Conservation (phyloP, 2,797 vertebrate species). For the Amphiprion clarkii region DNA sequence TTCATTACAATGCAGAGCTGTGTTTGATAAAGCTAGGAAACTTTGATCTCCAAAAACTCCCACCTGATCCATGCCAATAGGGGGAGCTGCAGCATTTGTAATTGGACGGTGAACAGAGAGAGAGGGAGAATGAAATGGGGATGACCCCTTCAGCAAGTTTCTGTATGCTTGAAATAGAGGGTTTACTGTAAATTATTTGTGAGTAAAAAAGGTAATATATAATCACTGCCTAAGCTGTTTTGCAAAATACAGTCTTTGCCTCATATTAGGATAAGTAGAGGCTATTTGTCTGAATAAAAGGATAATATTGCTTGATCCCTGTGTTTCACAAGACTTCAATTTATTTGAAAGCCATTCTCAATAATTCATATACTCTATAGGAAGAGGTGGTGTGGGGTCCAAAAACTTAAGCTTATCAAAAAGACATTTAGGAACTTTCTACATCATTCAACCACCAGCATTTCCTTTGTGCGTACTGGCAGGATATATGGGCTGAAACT, state of each 20-base stretch:
- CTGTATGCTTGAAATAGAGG: constrained; percentile 15
- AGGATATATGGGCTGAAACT: constrained; percentile 65
- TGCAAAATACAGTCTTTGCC: constrained; percentile 19
- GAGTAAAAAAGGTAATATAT: constrained; percentile 40
- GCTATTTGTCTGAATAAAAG: constrained; percentile 7
- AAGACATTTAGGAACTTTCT: constrained; percentile 67
- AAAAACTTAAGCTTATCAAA: constrained; percentile 43
- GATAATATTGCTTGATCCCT: constrained; percentile 20
- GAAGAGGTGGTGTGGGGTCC: not conserved
- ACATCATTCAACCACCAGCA: constrained; percentile 55
- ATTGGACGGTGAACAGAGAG: constrained; percentile 27
- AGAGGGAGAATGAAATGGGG: constrained; percentile 15
- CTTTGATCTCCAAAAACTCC: constrained; percentile 40
- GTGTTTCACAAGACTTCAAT: constrained; percentile 42
- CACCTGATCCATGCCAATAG: constrained; percentile 68
- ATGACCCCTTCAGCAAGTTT: constrained; percentile 37
- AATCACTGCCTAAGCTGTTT: constrained; percentile 1
- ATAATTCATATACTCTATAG: constrained; percentile 49
- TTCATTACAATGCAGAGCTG: constrained; percentile 56
- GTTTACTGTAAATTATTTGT: constrained; percentile 45
- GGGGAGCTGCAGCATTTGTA: constrained; percentile 84
- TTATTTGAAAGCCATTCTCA: constrained; percentile 56
- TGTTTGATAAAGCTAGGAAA: constrained; percentile 44
- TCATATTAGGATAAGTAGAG: constrained; percentile 4
- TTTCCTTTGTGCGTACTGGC: constrained; percentile 49